Percentiles rank a stretch among this genome's conserved stretches.
These are phyloP conservation scores for Oryzias melastigma DNA, from an alignment of 2,113 vertebrate species.

Conservation along the genomic window DNA sequence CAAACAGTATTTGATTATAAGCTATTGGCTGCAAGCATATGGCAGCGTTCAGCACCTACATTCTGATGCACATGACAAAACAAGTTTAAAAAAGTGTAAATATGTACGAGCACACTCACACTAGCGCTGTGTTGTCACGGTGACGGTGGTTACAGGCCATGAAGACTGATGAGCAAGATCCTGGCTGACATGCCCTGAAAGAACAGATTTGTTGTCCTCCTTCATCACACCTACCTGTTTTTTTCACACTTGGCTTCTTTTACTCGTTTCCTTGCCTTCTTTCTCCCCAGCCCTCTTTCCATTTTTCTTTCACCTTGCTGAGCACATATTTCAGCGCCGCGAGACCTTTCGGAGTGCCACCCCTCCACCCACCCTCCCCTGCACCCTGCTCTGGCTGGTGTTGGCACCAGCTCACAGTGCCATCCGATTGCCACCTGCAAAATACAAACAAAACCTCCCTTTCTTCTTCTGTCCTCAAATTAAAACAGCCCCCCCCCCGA, in stretches of 20 bases:
- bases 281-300: conserved; percentile 27
- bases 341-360: conserved; percentile 19
- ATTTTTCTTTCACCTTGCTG: conserved; percentile 46
- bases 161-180: conserved; percentile 65
- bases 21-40: background rate
- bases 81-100: conserved; percentile 19
- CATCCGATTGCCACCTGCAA: conserved; percentile 56
- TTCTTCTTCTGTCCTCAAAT: conserved; percentile 53
- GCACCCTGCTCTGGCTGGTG: conserved; percentile 26
- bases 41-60: conserved; percentile 9
- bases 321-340: conserved; percentile 54
- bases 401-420: conserved; percentile 40
- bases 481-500: conserved; percentile 23
- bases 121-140: conserved; percentile 44
- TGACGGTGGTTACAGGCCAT: conserved; percentile 49
- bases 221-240: conserved; percentile 70
- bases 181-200: conserved; percentile 67
- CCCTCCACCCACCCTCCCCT: background rate
- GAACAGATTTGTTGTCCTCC: conserved; percentile 64
- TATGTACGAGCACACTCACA: conserved; percentile 18
- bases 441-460: conserved; percentile 54
- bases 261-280: conserved; percentile 19
- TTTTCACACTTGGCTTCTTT: conserved; percentile 63
- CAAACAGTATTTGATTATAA: background rate
- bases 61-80: conserved; percentile 14